phyloP scores from a whole-genome alignment of 1,140 invertebrate species.

The Chelonus insularis region DNA sequence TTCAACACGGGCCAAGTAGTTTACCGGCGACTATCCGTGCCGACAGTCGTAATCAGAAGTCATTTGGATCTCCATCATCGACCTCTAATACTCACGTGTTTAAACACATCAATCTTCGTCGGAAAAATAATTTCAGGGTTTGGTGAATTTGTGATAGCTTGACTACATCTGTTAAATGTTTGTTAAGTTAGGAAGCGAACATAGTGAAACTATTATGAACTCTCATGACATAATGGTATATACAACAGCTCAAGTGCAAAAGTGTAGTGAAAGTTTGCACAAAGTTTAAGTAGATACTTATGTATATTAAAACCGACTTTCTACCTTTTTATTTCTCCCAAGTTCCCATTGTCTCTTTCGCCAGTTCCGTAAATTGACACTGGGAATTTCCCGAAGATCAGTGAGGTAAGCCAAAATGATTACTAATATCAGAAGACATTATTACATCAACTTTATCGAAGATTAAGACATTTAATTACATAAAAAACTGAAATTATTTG shows the following conservation, averaged over 20 bases:
- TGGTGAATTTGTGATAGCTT: too few species aligned
- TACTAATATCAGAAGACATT: constrained; percentile 15
- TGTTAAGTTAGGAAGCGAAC: too few species aligned
- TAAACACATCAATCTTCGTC: too few species aligned
- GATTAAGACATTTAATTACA: constrained; percentile 7
- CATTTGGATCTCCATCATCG: background rate
- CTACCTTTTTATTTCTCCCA: background rate
- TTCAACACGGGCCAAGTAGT: constrained; percentile 27
- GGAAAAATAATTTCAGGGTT: too few species aligned
- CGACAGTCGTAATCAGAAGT: constrained; percentile 2
- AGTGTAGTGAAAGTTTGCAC: too few species aligned
- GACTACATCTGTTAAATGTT: too few species aligned
- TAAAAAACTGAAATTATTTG: too few species aligned
- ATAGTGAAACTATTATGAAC: too few species aligned
- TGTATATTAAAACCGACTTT: background rate
- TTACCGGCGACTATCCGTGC: constrained; percentile 32
- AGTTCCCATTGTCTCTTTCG: background rate
- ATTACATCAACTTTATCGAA: background rate
- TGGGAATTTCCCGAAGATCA: constrained; percentile 10
- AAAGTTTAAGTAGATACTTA: background rate
- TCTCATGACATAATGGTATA: too few species aligned
- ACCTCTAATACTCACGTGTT: too few species aligned
- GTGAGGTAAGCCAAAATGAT: constrained; percentile 13
- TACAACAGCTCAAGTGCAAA: too few species aligned
- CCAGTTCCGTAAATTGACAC: constrained; percentile 7